Conservation (phyloP, 2,113 vertebrate genomes). For the Rhinoptilus africanus region DNA sequence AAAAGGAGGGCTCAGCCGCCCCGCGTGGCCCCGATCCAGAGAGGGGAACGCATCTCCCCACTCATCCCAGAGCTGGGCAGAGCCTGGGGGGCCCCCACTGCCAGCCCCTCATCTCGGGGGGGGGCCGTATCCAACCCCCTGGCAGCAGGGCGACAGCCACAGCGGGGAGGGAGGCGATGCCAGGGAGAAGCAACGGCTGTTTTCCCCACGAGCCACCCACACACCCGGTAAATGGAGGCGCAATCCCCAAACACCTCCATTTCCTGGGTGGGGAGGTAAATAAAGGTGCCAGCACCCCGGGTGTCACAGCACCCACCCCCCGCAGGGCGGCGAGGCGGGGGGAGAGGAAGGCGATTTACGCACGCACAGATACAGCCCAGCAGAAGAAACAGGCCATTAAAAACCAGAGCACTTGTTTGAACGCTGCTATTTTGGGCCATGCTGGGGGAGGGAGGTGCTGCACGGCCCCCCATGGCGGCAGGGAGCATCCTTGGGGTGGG, state of each 20-base stretch:
- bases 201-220: background rate
- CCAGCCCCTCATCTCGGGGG: accelerated
- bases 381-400: constrained; percentile 33
- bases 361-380: background rate
- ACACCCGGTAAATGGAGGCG: background rate
- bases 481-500: constrained; percentile 4
- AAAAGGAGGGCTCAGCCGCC: constrained; percentile 18
- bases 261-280: background rate
- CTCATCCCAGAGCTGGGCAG: background rate
- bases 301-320: accelerated
- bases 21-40: background rate
- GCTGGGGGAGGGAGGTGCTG: background rate
- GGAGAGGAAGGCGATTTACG: constrained; percentile 40
- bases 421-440: constrained; percentile 1
- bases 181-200: background rate
- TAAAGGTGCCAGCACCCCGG: background rate
- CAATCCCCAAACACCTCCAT: background rate
- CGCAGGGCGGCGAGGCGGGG: background rate
- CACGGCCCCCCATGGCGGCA: accelerated
- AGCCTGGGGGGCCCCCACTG: background rate
- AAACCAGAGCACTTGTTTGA: constrained; percentile 51
- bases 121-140: accelerated
- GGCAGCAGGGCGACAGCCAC: background rate
- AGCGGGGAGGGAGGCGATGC: background rate
- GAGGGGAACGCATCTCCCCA: background rate